Evolutionary conservation across 1,140 invertebrate species (phyloP), one percentile per base, ranked within the genome.

Genomic region (Plectus sambesii): DNA sequence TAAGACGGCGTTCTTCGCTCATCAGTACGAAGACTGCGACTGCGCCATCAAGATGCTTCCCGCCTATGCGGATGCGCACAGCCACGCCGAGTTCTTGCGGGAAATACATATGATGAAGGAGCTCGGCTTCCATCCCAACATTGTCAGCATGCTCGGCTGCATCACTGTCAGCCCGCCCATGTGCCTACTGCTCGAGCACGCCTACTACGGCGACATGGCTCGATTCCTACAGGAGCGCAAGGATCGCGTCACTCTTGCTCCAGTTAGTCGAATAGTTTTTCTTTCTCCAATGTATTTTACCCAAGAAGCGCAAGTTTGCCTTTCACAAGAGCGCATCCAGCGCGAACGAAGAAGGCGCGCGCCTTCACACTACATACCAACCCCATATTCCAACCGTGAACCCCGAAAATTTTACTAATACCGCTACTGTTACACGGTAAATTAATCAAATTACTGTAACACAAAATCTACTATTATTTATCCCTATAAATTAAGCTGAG

Each of bases 51-150:
- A 42, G 36, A 25, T 25, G 4, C 41, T 42, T 22, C 41, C 56
- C 69, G 70, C 69, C 22, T 51, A 54, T 36, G 44, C 59, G 17
- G 60, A 62, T 5, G 53, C 56, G 5, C 36, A 35, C 9, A 51
- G 63, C 5, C 52, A 51, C 26, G 41, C 58, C 22, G 65, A 70
- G 27, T 72, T 72, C 42, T 40, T 72, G 4, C 47, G 59, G 35
- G 70, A 72, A 54, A 71, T 72, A 27, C 20, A 56, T 6, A 49
- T 70, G 55, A 70, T 71, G 68, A 71, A 71, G 53, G 51, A 44
- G 5, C 53, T 71, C 38, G 70, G 69, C 33, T 49, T 56, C 42
- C 69, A 72, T 53, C 48, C 27, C 8, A 63, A 72, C 46, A 56
- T 72, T 19, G 63, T 69, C 25, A 65, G 58, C 50, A 69, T 72